Evolutionary conservation across 2,113 vertebrate species (phyloP).

Genomic region (Bombycilla garrulus): DNA sequence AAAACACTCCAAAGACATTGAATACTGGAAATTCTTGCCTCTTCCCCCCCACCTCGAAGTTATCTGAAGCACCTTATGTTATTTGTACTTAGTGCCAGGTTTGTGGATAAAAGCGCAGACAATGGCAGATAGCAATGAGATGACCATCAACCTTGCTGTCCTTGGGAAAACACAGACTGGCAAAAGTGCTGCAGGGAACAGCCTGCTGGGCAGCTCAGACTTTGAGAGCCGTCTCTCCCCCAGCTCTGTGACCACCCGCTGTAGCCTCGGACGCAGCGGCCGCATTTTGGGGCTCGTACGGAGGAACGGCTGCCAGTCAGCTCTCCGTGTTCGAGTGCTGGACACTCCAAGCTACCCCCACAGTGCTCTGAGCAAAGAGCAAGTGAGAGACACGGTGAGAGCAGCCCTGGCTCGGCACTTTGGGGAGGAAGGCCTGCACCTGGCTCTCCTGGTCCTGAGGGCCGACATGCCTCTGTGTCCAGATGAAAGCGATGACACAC

Average conservation of each 20-base stretch:
- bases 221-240: constrained; percentile 70
- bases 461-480: constrained; percentile 69
- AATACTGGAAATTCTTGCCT: not conserved
- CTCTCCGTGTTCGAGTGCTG: constrained; percentile 71
- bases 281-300: constrained; percentile 53
- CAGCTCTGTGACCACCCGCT: constrained; percentile 62
- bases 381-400: constrained; percentile 38
- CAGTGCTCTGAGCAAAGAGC: constrained; percentile 50
- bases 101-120: not conserved
- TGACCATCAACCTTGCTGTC: constrained; percentile 78
- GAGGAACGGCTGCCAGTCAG: constrained; percentile 64
- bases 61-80: not conserved
- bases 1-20: not conserved
- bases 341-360: constrained; percentile 80
- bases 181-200: constrained; percentile 83
- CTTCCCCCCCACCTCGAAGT: fast-evolving
- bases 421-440: constrained; percentile 73
- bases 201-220: constrained; percentile 79
- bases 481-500: constrained; percentile 13
- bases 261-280: constrained; percentile 51
- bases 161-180: constrained; percentile 80
- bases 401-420: constrained; percentile 67
- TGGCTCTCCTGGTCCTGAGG: constrained; percentile 76
- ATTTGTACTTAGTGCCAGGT: not conserved
- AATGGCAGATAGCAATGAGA: constrained; percentile 16